Conservation (phyloP, 2,888 invertebrate genomes). For the Pterostichus madidus region DNA sequence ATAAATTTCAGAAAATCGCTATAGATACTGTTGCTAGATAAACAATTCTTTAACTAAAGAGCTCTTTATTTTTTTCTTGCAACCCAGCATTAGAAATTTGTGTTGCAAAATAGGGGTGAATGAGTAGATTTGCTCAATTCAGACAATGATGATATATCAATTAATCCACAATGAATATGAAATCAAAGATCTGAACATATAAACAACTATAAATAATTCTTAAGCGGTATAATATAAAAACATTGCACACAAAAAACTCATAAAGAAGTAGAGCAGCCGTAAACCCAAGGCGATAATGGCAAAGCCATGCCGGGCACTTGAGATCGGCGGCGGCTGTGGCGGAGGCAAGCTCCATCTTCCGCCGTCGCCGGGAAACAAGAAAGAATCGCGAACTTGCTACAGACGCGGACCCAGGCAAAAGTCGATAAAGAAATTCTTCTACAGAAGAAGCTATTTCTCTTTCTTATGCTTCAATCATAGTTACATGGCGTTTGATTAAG, state of each 20-base stretch:
- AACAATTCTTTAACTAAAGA: too few relatives aligned
- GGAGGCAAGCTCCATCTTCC: not conserved
- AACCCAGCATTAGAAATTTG: too few relatives aligned
- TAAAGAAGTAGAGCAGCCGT: slow-evolving; percentile 65
- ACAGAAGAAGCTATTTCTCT: too few relatives aligned
- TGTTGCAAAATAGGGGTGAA: too few relatives aligned
- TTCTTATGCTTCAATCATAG: too few relatives aligned
- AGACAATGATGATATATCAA: slow-evolving; percentile 9
- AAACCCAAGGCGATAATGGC: slow-evolving; percentile 65
- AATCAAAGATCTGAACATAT: slow-evolving; percentile 35
- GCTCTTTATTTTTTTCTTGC: too few relatives aligned
- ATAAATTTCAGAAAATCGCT: too few relatives aligned
- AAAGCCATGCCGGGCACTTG: slow-evolving; percentile 64
- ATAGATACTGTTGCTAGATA: too few relatives aligned
- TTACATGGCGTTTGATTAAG: too few relatives aligned
- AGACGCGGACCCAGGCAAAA: slow-evolving; percentile 4
- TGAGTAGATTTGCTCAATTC: not conserved
- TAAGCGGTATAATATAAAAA: slow-evolving; percentile 66
- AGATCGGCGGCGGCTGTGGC: slow-evolving; percentile 39
- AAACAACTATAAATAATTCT: slow-evolving; percentile 65
- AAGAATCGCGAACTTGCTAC: slow-evolving; percentile 10
- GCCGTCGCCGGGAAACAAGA: not conserved
- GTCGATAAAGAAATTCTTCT: not conserved
- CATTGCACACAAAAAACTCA: slow-evolving; percentile 65
- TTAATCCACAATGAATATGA: slow-evolving; percentile 47